A percentile compares a stretch with the other conserved stretches of the same genome.
phyloP scores from a whole-genome alignment of 2,888 invertebrate genomes.

The Liopterus haemorrhoidalis region DNA sequence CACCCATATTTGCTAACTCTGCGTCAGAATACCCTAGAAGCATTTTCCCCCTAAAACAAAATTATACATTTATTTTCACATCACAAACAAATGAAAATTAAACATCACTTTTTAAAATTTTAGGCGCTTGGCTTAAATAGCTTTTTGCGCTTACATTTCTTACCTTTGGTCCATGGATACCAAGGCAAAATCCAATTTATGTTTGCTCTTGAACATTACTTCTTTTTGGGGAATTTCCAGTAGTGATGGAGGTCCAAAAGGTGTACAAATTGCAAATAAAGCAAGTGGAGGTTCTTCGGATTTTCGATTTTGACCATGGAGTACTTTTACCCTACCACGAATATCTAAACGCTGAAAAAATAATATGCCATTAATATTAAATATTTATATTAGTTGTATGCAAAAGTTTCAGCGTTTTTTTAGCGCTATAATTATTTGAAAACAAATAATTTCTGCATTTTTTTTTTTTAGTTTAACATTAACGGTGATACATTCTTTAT shows the following conservation, averaged over 20 bases:
- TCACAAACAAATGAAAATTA: too few relatives aligned
- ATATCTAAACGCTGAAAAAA: slow-evolving; percentile 87
- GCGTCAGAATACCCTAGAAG: slow-evolving; percentile 89
- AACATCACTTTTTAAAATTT: too few relatives aligned
- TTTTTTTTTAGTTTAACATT: neutral
- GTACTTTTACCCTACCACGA: slow-evolving; percentile 89
- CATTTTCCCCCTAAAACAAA: slow-evolving; percentile 76
- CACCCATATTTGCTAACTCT: slow-evolving; percentile 87
- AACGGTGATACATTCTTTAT: neutral
- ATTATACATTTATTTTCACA: slow-evolving; percentile 1
- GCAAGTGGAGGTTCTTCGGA: slow-evolving; percentile 91
- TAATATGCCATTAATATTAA: slow-evolving; percentile 25
- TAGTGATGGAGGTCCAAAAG: slow-evolving; percentile 95
- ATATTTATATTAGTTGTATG: slow-evolving; percentile 1
- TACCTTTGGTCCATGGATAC: slow-evolving; percentile 96
- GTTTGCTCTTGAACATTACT: slow-evolving; percentile 99
- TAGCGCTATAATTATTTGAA: neutral
- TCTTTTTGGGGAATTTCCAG: slow-evolving; percentile 97
- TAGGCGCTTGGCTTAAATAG: neutral
- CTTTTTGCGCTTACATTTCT: slow-evolving; percentile 23
- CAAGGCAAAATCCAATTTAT: slow-evolving; percentile 92
- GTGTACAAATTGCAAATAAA: slow-evolving; percentile 95
- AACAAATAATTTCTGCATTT: slow-evolving; percentile 1
- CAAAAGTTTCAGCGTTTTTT: neutral
- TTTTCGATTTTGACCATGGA: slow-evolving; percentile 94